Conservation (phyloP, 2,888 invertebrate species). For the Limnephilus rhombicus region DNA sequence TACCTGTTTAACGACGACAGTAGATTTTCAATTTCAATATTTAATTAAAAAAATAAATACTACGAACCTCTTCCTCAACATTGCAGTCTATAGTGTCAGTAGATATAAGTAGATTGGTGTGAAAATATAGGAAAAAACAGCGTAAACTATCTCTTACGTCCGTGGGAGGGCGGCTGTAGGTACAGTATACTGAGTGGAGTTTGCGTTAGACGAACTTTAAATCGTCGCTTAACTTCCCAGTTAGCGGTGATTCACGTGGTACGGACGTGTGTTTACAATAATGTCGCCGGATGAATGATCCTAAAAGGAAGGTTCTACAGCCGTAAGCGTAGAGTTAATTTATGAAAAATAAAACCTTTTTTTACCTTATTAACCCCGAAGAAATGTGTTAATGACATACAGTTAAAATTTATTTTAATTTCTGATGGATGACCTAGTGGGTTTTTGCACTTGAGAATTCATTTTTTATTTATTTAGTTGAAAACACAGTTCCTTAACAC, state of each 20-base stretch:
- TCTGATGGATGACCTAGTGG: no score
- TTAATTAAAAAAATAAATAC: no score
- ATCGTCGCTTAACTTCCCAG: not conserved
- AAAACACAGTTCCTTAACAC: no score
- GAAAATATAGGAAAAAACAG: not conserved
- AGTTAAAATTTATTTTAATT: no score
- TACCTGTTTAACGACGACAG: no score
- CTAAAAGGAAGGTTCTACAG: not conserved
- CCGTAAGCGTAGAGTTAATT: not conserved
- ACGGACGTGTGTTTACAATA: not conserved
- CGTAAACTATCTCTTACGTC: not conserved
- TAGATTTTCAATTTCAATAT: no score
- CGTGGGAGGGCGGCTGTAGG: not conserved
- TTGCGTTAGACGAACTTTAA: not conserved
- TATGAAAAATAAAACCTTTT: not conserved
- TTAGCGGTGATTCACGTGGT: not conserved
- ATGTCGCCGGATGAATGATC: not conserved
- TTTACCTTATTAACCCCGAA: no score
- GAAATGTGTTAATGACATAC: no score
- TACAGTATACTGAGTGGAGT: not conserved
- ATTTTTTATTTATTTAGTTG: no score
- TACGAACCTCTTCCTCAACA: not conserved
- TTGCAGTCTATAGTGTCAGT: not conserved
- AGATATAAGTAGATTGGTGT: not conserved
- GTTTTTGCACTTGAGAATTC: no score